Conservation (phyloP, 53 echinoderm and acorn worm genomes). For the Holothuria scabra region DNA sequence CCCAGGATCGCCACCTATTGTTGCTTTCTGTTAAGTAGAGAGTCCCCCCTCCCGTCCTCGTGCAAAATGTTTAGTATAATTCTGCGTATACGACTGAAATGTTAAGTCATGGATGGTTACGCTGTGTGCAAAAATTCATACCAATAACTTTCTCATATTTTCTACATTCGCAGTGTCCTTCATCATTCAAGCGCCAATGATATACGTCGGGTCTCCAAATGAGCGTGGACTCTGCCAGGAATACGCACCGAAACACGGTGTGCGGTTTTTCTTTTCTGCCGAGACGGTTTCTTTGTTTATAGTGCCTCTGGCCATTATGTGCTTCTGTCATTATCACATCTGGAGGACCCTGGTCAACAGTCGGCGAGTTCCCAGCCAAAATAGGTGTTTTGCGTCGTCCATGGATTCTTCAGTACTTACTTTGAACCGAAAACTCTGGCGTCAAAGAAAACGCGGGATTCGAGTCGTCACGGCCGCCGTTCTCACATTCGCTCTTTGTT, state of each 20-base stretch:
- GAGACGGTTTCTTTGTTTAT: conserved; percentile 50
- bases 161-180: conserved; percentile 33
- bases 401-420: background rate
- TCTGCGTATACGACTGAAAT: too few species aligned
- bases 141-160: too few species aligned
- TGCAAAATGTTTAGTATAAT: too few species aligned
- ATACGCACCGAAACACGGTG: conserved; percentile 22
- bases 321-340: conserved; percentile 54
- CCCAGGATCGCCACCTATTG: too few species aligned
- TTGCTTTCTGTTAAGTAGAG: too few species aligned
- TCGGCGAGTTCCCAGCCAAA: background rate
- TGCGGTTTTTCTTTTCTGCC: conserved; percentile 18
- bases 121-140: too few species aligned
- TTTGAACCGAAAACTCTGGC: conserved; percentile 26
- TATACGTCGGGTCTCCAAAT: conserved; percentile 45
- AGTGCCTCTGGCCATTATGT: conserved; percentile 53
- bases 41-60: too few species aligned
- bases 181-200: conserved; percentile 52
- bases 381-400: background rate
- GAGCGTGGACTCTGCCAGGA: conserved; percentile 34
- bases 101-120: too few species aligned
- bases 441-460: conserved; percentile 18
- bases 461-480: conserved; percentile 19
- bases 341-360: conserved; percentile 48
- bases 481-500: conserved; percentile 23